phyloP scores from a whole-genome alignment of 2,888 invertebrate genomes.

The Drosophila mulleri region DNA sequence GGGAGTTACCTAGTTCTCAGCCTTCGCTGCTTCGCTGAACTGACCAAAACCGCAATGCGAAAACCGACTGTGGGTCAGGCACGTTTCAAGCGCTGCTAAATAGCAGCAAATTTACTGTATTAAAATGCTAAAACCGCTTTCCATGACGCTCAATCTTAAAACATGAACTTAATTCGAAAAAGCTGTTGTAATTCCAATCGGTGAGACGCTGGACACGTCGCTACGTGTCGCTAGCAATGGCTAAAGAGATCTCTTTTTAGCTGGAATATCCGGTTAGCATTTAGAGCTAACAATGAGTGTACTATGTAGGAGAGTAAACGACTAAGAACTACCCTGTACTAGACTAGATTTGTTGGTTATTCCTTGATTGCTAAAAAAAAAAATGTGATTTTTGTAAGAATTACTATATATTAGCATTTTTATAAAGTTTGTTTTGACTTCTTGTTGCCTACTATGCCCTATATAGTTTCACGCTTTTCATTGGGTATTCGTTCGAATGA shows the following conservation, averaged over 20 bases:
- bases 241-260: slow-evolving; percentile 36
- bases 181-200: slow-evolving; percentile 36
- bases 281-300: slow-evolving; percentile 11
- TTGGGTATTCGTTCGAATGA: slow-evolving; percentile 4
- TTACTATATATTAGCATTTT: neutral
- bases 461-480: neutral
- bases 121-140: slow-evolving; percentile 19
- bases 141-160: slow-evolving; percentile 25
- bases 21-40: slow-evolving; percentile 21
- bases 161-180: slow-evolving; percentile 19
- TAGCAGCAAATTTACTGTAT: neutral
- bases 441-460: neutral
- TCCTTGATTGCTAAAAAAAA: neutral
- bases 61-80: slow-evolving; percentile 18
- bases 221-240: slow-evolving; percentile 34
- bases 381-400: neutral
- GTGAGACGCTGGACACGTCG: slow-evolving; percentile 46
- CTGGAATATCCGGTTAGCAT: slow-evolving; percentile 60
- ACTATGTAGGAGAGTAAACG: neutral
- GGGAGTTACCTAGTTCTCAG: slow-evolving; percentile 42
- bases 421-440: neutral
- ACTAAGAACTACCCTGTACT: neutral
- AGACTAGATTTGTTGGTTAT: neutral
- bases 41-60: slow-evolving; percentile 14
- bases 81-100: slow-evolving; percentile 35